phyloP scores from a whole-genome alignment of 1,140 invertebrate genomes.

The Lineus longissimus region DNA sequence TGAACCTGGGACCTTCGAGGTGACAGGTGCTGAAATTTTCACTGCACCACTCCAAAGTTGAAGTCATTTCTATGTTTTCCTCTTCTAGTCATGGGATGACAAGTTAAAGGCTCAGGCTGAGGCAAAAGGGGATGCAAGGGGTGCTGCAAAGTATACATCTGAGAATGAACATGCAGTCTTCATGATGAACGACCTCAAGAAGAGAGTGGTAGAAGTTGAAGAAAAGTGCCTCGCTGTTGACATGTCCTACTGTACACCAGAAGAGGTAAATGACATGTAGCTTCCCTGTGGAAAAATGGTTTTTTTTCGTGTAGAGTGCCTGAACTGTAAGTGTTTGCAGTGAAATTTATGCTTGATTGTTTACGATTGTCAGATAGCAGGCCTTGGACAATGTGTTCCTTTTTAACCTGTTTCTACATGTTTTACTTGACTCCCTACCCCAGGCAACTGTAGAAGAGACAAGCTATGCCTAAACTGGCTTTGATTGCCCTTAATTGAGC shows the following conservation, averaged over 20 bases:
- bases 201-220: slow-evolving; percentile 16
- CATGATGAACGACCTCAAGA: slow-evolving; percentile 30
- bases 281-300: neutral
- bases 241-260: slow-evolving; percentile 32
- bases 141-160: slow-evolving; percentile 30
- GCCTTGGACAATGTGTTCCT: no score
- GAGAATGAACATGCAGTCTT: slow-evolving; percentile 28
- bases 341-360: no score
- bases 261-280: slow-evolving; percentile 28
- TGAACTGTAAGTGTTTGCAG: no score
- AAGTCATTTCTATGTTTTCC: neutral
- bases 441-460: no score
- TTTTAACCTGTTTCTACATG: no score
- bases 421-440: no score
- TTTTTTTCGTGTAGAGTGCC: no score
- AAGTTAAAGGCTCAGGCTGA: slow-evolving; percentile 18
- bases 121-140: slow-evolving; percentile 28
- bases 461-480: no score
- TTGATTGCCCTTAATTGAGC: no score
- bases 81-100: neutral
- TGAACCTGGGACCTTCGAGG: no score
- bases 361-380: no score
- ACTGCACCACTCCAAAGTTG: neutral
- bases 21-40: no score
- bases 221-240: slow-evolving; percentile 26